These are phyloP conservation scores for Luperina testacea DNA, from an alignment of 2,888 invertebrate genomes.

Conservation along the genomic window DNA sequence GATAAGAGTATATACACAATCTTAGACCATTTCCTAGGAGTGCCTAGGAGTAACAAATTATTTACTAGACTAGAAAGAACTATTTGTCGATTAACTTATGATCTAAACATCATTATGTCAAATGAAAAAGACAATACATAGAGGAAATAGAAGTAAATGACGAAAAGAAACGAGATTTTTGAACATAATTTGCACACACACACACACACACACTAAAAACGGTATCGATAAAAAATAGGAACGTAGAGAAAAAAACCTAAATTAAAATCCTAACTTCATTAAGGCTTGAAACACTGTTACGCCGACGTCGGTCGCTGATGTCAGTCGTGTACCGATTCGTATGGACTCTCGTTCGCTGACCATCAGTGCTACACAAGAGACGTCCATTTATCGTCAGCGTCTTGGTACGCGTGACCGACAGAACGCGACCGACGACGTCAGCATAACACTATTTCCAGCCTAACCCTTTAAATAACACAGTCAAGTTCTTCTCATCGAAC, in stretches of 20 bases:
- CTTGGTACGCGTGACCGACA: too few species aligned
- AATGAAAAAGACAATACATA: background rate
- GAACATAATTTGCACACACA: background rate
- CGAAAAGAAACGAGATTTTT: background rate
- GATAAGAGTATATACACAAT: constrained; percentile 70
- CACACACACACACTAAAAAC: background rate
- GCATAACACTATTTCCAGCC: too few species aligned
- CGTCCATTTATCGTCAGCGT: too few species aligned
- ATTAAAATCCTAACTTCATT: background rate
- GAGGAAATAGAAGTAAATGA: background rate
- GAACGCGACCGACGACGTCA: too few species aligned
- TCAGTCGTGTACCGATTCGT: too few species aligned
- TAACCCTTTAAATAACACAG: background rate
- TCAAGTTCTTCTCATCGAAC: background rate
- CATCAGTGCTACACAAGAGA: too few species aligned
- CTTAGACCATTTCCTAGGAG: constrained; percentile 71
- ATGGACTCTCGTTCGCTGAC: too few species aligned
- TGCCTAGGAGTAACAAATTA: constrained; percentile 74
- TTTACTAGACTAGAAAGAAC: constrained; percentile 64
- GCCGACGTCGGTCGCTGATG: too few species aligned
- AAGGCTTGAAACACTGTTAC: too few species aligned
- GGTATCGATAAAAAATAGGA: background rate
- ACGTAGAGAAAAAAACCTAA: constrained; percentile 8
- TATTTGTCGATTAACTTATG: constrained; percentile 64
- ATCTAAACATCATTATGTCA: constrained; percentile 44